Conservation (phyloP, 2,888 invertebrate genomes). For the Nesidiocoris tenuis region DNA sequence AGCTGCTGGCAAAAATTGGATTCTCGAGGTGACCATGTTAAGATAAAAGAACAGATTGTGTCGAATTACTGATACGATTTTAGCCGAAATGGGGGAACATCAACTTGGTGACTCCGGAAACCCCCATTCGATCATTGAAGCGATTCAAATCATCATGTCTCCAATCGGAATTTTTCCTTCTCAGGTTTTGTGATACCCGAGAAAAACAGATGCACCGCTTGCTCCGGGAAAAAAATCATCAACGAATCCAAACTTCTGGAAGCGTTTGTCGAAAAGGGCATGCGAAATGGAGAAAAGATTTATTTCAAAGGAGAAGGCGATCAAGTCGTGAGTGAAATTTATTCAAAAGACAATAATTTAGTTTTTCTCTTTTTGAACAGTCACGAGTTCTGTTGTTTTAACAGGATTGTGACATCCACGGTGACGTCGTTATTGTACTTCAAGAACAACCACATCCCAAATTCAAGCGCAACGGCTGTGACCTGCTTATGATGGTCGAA, state of each 20-base stretch:
- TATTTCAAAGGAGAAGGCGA: conserved; percentile 86
- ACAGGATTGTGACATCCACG: conserved; percentile 78
- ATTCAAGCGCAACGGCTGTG: conserved; percentile 72
- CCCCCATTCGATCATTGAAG: too few species aligned
- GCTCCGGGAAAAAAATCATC: conserved; percentile 79
- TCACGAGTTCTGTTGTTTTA: too few species aligned
- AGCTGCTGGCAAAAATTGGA: too few species aligned
- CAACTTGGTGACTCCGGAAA: too few species aligned
- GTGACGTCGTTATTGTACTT: conserved; percentile 85
- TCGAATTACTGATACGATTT: too few species aligned
- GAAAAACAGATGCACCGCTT: conserved; percentile 77
- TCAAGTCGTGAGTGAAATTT: conserved; percentile 65
- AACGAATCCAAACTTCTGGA: conserved; percentile 82
- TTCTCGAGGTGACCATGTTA: too few species aligned
- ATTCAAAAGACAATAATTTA: too few species aligned
- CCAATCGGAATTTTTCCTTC: too few species aligned
- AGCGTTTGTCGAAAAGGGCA: conserved; percentile 86
- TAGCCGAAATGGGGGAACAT: too few species aligned
- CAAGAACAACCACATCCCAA: conserved; percentile 75
- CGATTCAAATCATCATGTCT: too few species aligned
- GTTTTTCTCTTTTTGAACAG: too few species aligned
- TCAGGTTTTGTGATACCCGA: conserved; percentile 73
- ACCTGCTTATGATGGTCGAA: conserved; percentile 70
- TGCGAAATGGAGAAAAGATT: conserved; percentile 82
- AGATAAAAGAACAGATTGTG: too few species aligned